These are phyloP conservation scores for Amphipoea lucens DNA, from an alignment of 2,888 invertebrate genomes.

Conservation along the genomic window DNA sequence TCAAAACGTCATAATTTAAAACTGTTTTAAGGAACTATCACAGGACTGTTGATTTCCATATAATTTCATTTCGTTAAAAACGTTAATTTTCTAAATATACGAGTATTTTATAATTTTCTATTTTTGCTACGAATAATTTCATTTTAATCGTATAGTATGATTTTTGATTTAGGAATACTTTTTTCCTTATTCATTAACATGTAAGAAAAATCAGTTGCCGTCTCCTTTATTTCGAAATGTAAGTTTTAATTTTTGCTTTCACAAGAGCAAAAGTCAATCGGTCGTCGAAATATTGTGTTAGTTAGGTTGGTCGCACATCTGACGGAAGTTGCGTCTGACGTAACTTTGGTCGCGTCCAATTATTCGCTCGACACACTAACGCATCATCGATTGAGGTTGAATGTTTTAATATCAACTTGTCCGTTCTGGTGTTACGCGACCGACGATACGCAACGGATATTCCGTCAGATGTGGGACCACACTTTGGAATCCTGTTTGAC, in stretches of 20 bases:
- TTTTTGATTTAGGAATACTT: constrained; percentile 45
- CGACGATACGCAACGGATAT: too few species aligned
- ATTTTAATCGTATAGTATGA: constrained; percentile 46
- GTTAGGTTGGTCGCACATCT: not conserved
- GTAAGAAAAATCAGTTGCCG: not conserved
- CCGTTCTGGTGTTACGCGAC: not conserved
- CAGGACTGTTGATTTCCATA: constrained; percentile 55
- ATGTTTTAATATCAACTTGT: not conserved
- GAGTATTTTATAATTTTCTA: constrained; percentile 57
- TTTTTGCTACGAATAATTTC: constrained; percentile 38
- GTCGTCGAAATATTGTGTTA: not conserved
- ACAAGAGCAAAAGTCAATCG: not conserved
- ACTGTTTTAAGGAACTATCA: constrained; percentile 58
- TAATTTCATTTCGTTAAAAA: constrained; percentile 55
- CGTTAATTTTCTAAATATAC: constrained; percentile 47
- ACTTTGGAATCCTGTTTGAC: not conserved
- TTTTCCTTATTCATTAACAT: constrained; percentile 6
- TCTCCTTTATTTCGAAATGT: not conserved
- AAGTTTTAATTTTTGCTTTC: too few species aligned
- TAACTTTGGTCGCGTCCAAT: not conserved
- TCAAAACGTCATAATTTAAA: constrained; percentile 41
- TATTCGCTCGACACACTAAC: not conserved
- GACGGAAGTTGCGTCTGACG: not conserved
- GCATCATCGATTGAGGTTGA: not conserved
- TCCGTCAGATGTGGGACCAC: not conserved